phyloP scores from a whole-genome alignment of 2,797 vertebrate species.

The Moxostoma hubbsi region DNA sequence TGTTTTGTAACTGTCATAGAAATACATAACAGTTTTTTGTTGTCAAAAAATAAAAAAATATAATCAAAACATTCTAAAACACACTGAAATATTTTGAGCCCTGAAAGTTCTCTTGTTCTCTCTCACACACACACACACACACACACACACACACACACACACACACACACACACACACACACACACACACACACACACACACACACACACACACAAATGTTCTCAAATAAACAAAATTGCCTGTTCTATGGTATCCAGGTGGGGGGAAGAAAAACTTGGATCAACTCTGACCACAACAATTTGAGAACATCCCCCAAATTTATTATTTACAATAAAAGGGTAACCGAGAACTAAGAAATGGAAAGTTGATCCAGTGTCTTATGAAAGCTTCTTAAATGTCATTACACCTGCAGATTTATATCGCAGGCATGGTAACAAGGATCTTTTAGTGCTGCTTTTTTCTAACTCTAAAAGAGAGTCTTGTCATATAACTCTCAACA shows the following conservation, averaged over 20 bases:
- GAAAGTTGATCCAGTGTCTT: slow-evolving; percentile 29
- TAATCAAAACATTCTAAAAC: too few species aligned
- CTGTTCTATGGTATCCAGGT: not conserved
- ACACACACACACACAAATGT: not conserved
- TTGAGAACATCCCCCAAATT: slow-evolving; percentile 5
- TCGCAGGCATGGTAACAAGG: slow-evolving; percentile 10
- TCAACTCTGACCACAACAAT: not conserved
- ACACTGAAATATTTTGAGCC: too few species aligned
- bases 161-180: not conserved
- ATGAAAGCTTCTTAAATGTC: slow-evolving; percentile 55
- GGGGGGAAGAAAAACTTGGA: not conserved
- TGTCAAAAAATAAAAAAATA: too few species aligned
- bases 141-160: not conserved
- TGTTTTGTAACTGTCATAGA: too few species aligned
- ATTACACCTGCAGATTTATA: slow-evolving; percentile 48
- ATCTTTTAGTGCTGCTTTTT: slow-evolving; percentile 45
- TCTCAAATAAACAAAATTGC: too few species aligned
- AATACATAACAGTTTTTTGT: too few species aligned
- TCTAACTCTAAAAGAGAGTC: slow-evolving; percentile 17
- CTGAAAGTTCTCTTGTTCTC: too few species aligned
- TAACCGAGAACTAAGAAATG: slow-evolving; percentile 16
- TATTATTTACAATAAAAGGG: not conserved
- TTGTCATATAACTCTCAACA: slow-evolving; percentile 52
- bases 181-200: not conserved
- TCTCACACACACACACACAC: not conserved